Conservation (phyloP, 2,113 vertebrate species). For the Todiramphus chloris region DNA sequence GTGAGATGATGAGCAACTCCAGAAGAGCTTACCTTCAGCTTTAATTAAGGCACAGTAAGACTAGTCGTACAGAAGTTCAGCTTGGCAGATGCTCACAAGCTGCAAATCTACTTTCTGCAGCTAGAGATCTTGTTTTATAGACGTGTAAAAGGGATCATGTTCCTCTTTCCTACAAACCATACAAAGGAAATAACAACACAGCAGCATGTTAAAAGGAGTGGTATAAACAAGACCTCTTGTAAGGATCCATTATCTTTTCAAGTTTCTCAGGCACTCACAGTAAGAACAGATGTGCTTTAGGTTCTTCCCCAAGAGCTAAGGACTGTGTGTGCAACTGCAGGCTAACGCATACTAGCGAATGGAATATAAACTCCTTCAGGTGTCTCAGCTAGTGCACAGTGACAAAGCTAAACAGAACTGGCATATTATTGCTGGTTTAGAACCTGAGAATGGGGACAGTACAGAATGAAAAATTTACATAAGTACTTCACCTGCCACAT, state of each 20-base stretch:
- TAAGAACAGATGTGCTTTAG: neutral
- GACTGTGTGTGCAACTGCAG: neutral
- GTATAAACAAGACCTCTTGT: neutral
- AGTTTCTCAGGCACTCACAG: neutral
- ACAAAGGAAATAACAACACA: neutral
- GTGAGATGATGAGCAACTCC: neutral
- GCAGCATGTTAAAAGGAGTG: neutral
- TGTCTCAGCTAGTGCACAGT: neutral
- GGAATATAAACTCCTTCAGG: neutral
- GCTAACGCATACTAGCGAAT: neutral
- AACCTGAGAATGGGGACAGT: neutral
- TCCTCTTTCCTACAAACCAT: neutral
- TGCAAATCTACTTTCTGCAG: neutral
- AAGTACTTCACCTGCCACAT: neutral
- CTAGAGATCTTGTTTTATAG: neutral
- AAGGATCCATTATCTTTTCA: neutral
- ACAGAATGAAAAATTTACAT: neutral
- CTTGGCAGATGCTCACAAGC: neutral
- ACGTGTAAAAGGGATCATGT: neutral
- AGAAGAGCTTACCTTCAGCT: neutral
- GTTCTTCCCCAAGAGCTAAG: neutral
- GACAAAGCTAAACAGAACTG: neutral
- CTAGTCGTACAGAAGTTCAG: neutral
- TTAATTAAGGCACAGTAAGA: neutral
- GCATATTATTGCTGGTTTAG: neutral